A percentile compares a stretch with the other conserved stretches of the same genome.
Conservation (phyloP, 1,140 invertebrate genomes). For the Trichonephila clavipes region DNA sequence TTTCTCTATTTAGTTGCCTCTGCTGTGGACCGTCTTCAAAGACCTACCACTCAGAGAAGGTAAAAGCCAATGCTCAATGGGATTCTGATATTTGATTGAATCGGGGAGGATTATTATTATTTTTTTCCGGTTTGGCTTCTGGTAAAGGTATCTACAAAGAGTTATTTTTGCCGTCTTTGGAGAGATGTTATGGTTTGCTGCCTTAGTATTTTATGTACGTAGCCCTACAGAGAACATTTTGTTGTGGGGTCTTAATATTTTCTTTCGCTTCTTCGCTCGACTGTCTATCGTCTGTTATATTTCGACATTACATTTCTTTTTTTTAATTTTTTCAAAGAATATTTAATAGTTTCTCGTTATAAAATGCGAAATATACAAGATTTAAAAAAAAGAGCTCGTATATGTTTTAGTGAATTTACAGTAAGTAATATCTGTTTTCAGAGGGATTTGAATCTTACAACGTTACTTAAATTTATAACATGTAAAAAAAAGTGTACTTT, state of each 20-base stretch:
- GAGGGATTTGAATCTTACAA: no score
- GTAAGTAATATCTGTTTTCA: no score
- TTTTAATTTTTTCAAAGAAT: no score
- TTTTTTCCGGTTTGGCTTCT: conserved; percentile 16
- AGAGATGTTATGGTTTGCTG: neutral
- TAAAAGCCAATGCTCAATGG: conserved; percentile 39
- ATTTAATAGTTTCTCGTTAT: no score
- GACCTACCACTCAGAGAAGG: neutral
- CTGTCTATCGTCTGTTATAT: no score
- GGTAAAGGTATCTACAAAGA: neutral
- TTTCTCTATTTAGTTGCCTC: neutral
- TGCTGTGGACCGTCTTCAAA: conserved; percentile 32
- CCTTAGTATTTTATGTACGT: neutral
- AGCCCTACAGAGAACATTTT: neutral
- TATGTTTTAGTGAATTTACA: no score
- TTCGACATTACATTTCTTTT: no score
- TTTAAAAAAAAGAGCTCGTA: no score
- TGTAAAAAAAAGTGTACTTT: no score
- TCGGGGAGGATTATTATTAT: conserved; percentile 15
- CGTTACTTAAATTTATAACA: no score
- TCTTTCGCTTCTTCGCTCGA: neutral
- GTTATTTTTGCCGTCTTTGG: neutral
- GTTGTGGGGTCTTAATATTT: neutral
- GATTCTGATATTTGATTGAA: conserved; percentile 59
- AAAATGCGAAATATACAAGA: no score